These are phyloP conservation scores for Odocoileus virginianus DNA, from an alignment of 2,113 vertebrate genomes.

Conservation along the genomic window DNA sequence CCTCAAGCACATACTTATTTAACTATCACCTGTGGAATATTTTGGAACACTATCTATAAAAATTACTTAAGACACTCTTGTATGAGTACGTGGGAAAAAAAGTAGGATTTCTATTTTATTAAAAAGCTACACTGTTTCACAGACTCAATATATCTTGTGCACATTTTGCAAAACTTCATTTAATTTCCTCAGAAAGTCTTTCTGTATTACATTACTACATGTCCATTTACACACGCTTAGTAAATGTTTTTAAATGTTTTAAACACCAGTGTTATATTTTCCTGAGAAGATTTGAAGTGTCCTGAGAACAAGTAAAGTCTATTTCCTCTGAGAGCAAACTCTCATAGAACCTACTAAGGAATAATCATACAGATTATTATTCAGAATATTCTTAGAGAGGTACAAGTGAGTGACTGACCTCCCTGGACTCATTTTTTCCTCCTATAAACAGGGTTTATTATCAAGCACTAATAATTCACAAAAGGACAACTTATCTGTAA, in stretches of 20 bases:
- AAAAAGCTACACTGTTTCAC: background rate
- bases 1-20: background rate
- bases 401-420: background rate
- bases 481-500: background rate
- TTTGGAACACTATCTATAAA: constrained; percentile 8
- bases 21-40: background rate
- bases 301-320: background rate
- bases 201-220: background rate
- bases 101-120: background rate
- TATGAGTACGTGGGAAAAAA: background rate
- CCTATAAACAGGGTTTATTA: background rate
- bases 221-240: background rate
- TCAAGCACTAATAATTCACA: constrained; percentile 7
- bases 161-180: background rate
- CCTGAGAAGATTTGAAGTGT: constrained; percentile 2
- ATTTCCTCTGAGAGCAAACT: constrained; percentile 16
- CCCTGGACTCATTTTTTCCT: background rate
- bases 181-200: background rate
- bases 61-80: background rate
- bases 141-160: background rate
- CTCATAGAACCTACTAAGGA: background rate
- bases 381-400: background rate
- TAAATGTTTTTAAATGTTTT: background rate
- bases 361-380: background rate
- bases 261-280: background rate